phyloP scores from a whole-genome alignment of 2,113 vertebrate species.

The Saimiri boliviensis region DNA sequence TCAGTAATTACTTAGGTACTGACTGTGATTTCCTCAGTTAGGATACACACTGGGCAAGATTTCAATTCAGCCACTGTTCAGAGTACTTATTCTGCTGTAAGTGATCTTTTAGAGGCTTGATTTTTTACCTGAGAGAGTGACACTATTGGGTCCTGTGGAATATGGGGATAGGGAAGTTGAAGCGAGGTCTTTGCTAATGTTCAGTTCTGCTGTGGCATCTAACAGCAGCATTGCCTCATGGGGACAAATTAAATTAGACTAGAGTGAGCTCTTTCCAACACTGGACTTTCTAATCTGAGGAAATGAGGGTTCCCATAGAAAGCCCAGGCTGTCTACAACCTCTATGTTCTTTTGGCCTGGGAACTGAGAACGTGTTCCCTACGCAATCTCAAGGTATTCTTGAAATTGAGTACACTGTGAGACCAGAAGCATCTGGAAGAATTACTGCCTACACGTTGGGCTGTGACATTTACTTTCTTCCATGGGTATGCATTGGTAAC shows the following conservation, averaged over 20 bases:
- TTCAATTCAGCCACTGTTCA: neutral
- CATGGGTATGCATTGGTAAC: neutral
- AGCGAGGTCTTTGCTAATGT: neutral
- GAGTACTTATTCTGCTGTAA: neutral
- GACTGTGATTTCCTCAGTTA: neutral
- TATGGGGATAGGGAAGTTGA: neutral
- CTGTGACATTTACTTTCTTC: neutral
- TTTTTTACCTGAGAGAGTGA: neutral
- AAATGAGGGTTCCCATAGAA: constrained; percentile 20
- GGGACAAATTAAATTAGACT: constrained; percentile 20
- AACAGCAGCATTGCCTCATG: neutral
- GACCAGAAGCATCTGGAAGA: neutral
- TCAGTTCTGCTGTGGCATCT: neutral
- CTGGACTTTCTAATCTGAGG: constrained; percentile 28
- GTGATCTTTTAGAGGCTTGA: neutral
- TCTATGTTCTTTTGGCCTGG: neutral
- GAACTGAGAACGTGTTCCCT: neutral
- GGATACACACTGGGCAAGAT: neutral
- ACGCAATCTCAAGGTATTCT: neutral
- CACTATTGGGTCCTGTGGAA: too few species aligned
- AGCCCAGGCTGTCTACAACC: neutral
- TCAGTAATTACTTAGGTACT: neutral
- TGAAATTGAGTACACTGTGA: neutral
- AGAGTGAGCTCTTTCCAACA: neutral
- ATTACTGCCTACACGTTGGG: neutral